Base-by-base conservation (phyloP, 2,888 invertebrate genomes). In the Resseliella maxima region DNA sequence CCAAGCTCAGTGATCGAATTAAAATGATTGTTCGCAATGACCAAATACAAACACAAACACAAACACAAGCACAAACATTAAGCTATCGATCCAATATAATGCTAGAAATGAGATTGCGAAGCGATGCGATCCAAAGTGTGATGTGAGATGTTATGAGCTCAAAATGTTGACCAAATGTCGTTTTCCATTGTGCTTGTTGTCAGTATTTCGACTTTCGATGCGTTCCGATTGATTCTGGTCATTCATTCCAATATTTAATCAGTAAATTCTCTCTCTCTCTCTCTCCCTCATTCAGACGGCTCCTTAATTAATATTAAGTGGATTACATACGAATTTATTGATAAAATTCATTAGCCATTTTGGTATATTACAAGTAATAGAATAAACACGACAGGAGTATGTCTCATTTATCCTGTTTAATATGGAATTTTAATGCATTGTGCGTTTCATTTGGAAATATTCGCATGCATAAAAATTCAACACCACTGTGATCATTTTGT, bases 261-360 rank as follows among this genome's bases (percentile, higher is more conserved):
- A 72, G 72, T 72, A 72, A 72, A 83, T 36, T 83, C 45, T 41
- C 45, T 21, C 38, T 41, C 12, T 41, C 41, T 41, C 41, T 41
- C 41, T 41, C 41, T 41, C 41, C 12, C 41, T 59, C 59, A 85
- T 45, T 85, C 46, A 31, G 46, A 45, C 31, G 27, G 15, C 18
- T 27, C 18, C 85, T 85, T 45, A 85, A 46, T 85, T 85, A 85
- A 45, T 46, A 85, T 31, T 85, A 41, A 85, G 85, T 85, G 41
- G 46, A 85, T 85, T 85, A 85, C 45, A 12, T 31, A 85, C 85
- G 85, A 45, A 27, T 85, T 85, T 85, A 85, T 85, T 85, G 85
- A 45, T 85, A 85, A 85, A 85, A 46, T 85, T 85, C 45, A 85
- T 85, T 85, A 85, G 15, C 45, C 45, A 24, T 18, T 85, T 72